Evolutionary conservation across 2,888 invertebrate species (phyloP).

Genomic region (Laothoe populi): DNA sequence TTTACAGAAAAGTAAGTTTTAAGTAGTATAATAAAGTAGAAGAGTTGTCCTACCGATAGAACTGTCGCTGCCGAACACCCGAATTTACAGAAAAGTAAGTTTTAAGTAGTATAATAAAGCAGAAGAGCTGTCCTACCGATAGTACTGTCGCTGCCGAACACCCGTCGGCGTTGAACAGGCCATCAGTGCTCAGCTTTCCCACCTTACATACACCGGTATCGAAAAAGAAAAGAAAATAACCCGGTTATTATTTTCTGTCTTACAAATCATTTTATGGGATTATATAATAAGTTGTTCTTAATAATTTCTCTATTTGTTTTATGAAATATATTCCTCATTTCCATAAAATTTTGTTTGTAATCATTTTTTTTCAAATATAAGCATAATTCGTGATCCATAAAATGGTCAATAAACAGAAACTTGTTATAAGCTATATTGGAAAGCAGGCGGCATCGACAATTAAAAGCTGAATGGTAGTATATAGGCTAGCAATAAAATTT

Average conservation of each 20-base stretch:
- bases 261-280: not conserved
- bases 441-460: not conserved
- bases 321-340: too few species aligned
- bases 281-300: too few species aligned
- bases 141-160: not conserved
- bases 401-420: not conserved
- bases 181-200: conserved; percentile 1
- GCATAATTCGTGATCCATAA: not conserved
- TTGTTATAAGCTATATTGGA: not conserved
- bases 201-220: conserved; percentile 1
- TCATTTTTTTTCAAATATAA: not conserved
- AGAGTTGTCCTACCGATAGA: too few species aligned
- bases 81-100: not conserved
- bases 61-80: too few species aligned
- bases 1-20: too few species aligned
- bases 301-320: too few species aligned
- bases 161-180: not conserved
- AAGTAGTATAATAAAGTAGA: too few species aligned
- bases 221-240: not conserved
- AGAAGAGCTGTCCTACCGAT: not conserved
- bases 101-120: not conserved
- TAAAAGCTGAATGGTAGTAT: not conserved
- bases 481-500: not conserved
- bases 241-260: not conserved
- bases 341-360: not conserved